Evolutionary conservation across 1,140 invertebrate genomes (phyloP).

Genomic region (Macrobrachium rosenbergii): DNA sequence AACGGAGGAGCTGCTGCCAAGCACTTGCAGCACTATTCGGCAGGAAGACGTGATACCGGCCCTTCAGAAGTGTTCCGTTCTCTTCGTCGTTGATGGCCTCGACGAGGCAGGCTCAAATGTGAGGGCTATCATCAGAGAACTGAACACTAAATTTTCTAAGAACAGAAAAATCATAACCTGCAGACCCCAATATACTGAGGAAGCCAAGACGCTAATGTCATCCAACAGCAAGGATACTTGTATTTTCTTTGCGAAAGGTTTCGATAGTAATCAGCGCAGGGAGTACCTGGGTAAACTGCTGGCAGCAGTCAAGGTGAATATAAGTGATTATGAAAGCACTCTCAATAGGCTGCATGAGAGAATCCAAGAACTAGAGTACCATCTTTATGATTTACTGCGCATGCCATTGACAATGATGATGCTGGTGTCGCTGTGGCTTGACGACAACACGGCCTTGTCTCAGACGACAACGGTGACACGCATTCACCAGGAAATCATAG

Average conservation of each 20-base stretch:
- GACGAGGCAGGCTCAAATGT: constrained; percentile 13
- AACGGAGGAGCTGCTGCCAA: not conserved
- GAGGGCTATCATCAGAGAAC: not conserved
- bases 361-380: not conserved
- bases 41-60: constrained; percentile 5
- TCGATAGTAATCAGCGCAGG: not conserved
- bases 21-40: not conserved
- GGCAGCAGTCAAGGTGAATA: not conserved
- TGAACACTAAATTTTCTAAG: not conserved
- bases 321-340: not conserved
- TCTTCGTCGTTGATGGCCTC: constrained; percentile 12
- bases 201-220: not conserved
- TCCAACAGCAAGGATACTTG: not conserved
- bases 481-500: not conserved
- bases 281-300: not conserved
- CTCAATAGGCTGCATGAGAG: too few relatives aligned
- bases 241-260: constrained; percentile 11
- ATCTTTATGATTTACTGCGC: not conserved
- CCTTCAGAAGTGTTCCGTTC: not conserved
- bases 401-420: constrained; percentile 9
- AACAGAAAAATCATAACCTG: not conserved
- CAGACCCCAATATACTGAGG: not conserved
- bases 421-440: not conserved
- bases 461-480: not conserved
- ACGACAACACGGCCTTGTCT: not conserved